Base-by-base conservation (phyloP, 2,888 invertebrate genomes). In the Epistrophe eligans region DNA sequence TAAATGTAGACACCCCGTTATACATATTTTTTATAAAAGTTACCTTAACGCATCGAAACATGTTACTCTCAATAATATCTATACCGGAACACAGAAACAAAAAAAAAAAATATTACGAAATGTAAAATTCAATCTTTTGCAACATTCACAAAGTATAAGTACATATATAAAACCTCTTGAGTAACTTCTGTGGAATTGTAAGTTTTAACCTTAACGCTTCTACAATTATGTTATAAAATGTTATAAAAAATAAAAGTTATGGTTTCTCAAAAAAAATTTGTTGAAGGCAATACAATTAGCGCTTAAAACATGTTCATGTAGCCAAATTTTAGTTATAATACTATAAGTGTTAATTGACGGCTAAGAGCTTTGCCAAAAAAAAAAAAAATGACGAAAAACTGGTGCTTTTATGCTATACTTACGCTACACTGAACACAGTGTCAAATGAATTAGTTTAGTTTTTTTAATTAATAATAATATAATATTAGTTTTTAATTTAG, bases 261-360 rank as follows among this genome's bases (percentile, higher is more conserved):
- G 17, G 5, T 35, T 35, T 17, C n/a, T 32, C 8, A 35, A 35
- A 57, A 10, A 1, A 4, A 35, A 17, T 38, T 58, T 38, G n/a
- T 35, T 58, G 58, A 58, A 58, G 17, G 58, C 35, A 58, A 58
- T 3, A 17, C 35, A 58, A 58, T 58, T 58, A 58, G 38, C 58
- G 35, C 35, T 35, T 17, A 38, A 35, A 11, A 58, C 17, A 6
- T 58, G 2, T 58, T 58, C 58, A 17, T 38, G 17, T 19, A 38
- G 57, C 17, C 58, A 58, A 58, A 58, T 35, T 58, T 58, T 58
- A 35, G 32, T 38, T 58, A n/a, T n/a, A 13, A 3, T 11, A 58
- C 24, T 24, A n/a, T n/a, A 50, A 58, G 58, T 58, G 35, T 35
- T 58, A 58, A 58, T 58, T 35, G 58, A 58, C 35, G 17, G 35